These are phyloP conservation scores for Meganola albula DNA, from an alignment of 2,888 invertebrate species.

Conservation along the genomic window DNA sequence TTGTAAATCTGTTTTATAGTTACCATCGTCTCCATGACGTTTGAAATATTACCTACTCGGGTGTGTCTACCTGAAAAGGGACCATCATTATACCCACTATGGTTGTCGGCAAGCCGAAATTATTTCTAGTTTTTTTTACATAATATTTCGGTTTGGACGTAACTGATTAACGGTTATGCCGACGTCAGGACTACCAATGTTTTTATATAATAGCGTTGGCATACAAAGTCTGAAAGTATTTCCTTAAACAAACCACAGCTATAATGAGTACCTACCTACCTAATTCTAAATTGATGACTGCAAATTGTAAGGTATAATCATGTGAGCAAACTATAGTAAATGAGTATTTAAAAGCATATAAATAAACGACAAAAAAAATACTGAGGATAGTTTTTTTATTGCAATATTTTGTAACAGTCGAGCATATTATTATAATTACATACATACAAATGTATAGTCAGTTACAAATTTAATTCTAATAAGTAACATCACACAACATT, in stretches of 20 bases:
- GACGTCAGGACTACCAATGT: conserved; percentile 42
- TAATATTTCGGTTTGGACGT: conserved; percentile 52
- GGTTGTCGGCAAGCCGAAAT: conserved; percentile 71
- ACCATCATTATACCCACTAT: conserved; percentile 66
- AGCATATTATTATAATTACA: conserved; percentile 45
- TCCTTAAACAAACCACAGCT: conserved; percentile 48
- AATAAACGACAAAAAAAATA: conserved; percentile 25
- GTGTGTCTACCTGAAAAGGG: conserved; percentile 72
- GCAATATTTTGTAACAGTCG: conserved; percentile 59
- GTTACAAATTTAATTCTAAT: conserved; percentile 37
- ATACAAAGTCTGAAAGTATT: conserved; percentile 41
- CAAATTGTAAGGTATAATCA: conserved; percentile 20
- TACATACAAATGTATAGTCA: conserved; percentile 31
- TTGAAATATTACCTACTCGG: conserved; percentile 73
- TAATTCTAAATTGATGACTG: conserved; percentile 31
- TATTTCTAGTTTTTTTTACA: conserved; percentile 57
- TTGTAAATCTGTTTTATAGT: conserved; percentile 74
- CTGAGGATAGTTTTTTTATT: conserved; percentile 50
- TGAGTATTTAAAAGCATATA: conserved; percentile 9
- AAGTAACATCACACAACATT: conserved; percentile 23
- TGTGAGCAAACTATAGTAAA: conserved; percentile 29
- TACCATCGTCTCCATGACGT: conserved; percentile 64
- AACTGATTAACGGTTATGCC: conserved; percentile 55
- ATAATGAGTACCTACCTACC: conserved; percentile 33
- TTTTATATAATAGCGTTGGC: conserved; percentile 41